These are phyloP conservation scores for Mirza zaza DNA, from an alignment of 2,113 vertebrate genomes.

Conservation along the genomic window DNA sequence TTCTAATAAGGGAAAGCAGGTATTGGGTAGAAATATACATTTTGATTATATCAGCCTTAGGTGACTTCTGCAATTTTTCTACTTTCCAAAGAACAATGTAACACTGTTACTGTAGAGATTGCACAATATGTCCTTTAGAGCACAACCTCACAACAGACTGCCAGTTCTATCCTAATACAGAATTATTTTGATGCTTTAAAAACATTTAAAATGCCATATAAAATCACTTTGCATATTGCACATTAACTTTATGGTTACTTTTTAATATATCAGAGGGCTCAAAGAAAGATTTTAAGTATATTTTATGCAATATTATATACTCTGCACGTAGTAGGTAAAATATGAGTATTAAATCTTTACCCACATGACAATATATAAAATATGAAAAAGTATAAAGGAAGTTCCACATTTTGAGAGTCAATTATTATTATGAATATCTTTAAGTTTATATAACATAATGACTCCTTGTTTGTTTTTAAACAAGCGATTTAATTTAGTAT, in stretches of 20 bases:
- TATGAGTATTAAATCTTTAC: slow-evolving; percentile 47
- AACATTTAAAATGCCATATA: slow-evolving; percentile 29
- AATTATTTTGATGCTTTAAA: slow-evolving; percentile 48
- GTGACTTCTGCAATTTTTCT: background rate
- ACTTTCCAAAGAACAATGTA: background rate
- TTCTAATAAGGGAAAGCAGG: background rate
- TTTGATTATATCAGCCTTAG: background rate
- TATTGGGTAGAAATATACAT: background rate
- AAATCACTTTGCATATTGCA: background rate
- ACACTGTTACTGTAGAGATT: background rate
- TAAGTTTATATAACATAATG: slow-evolving; percentile 10
- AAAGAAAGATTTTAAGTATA: background rate
- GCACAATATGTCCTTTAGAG: background rate
- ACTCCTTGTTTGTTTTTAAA: slow-evolving; percentile 32
- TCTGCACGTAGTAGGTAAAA: slow-evolving; percentile 18
- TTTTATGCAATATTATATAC: slow-evolving; percentile 23
- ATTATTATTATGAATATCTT: background rate
- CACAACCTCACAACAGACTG: background rate
- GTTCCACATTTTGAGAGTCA: background rate
- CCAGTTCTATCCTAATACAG: background rate
- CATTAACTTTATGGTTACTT: background rate
- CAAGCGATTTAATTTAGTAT: slow-evolving; percentile 44
- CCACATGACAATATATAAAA: slow-evolving; percentile 50
- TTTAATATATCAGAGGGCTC: background rate
- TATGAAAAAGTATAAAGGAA: slow-evolving; percentile 6